Evolutionary conservation across 2,797 vertebrate genomes (phyloP), one percentile per base, ranked within the genome.

Genomic region (Apogon talboti): DNA sequence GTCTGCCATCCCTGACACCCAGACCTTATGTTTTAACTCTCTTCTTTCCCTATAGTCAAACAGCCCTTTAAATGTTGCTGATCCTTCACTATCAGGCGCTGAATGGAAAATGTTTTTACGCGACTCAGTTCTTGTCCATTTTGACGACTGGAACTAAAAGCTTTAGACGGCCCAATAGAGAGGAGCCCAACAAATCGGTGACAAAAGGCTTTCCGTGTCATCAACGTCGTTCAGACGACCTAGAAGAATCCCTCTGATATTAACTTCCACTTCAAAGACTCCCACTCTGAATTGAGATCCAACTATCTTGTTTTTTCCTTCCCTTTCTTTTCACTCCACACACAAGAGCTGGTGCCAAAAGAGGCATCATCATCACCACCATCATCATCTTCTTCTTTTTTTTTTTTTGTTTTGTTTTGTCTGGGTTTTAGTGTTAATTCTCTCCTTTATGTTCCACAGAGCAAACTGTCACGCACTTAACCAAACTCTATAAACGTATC

Each of bases 201-300:
- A 97, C 96, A 98, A 98, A 95, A 93, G 94, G 90, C 95, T 97
- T 96, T 97, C 95, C 95, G 92, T 97, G 95, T 98, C 96, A 96
- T 95, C 95, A 95, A 92, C 95, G 96, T 98, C 94, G 96, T 98
- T 98, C 95, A 94, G 96, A 95, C 95, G 82, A 98, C 96, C 93
- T 87, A 92, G 87, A 95, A 94, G 95, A 97, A 98, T 97, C 94
- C 94, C 92, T 95, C 93, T 95, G 94, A 97, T 97, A 97, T 95
- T 95, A 97, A 96, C 92, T 95, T 93, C 93, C 94, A 96, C 97
- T 94, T 95, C 88, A 91, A 89, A 91, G 79, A 45, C 78, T 93
- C 94, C 87, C 93, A 94, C 96, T 93, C 95, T 96, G 95, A 97
- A 96, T 95, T 95, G 95, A 96, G 95, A 95, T 91, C 92, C 92